Evolutionary conservation across 2,888 invertebrate species (phyloP).

Genomic region (Tupiocoris notatus): DNA sequence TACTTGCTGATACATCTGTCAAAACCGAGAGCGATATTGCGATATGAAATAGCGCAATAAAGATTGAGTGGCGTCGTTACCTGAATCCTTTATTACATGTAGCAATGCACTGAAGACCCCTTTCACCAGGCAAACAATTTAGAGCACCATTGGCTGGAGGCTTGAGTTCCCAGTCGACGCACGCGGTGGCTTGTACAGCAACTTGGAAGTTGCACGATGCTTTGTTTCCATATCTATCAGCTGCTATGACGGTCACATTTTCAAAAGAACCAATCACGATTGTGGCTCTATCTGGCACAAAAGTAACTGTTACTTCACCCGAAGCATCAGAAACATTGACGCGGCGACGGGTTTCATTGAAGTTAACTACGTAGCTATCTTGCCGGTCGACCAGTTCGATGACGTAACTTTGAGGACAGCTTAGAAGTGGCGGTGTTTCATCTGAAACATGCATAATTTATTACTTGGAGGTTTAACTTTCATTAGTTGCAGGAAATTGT

Average conservation of each 20-base stretch:
- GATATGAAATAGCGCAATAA: too few species aligned
- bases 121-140: conserved; percentile 78
- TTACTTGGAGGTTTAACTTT: too few species aligned
- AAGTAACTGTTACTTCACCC: conserved; percentile 79
- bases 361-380: conserved; percentile 86
- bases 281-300: conserved; percentile 77
- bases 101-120: conserved; percentile 81
- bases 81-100: conserved; percentile 81
- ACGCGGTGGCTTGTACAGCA: conserved; percentile 88
- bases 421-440: conserved; percentile 83
- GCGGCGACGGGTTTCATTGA: conserved; percentile 81
- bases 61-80: too few species aligned
- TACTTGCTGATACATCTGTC: too few species aligned
- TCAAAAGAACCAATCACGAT: conserved; percentile 85
- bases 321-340: conserved; percentile 86
- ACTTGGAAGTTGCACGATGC: conserved; percentile 92
- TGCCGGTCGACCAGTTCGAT: conserved; percentile 87
- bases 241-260: conserved; percentile 87
- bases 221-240: conserved; percentile 82
- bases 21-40: too few species aligned
- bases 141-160: conserved; percentile 85
- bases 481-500: too few species aligned
- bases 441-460: too few species aligned
- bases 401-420: conserved; percentile 91
- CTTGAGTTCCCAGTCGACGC: conserved; percentile 91